Percentiles rank a stretch among this genome's conserved stretches.
phyloP scores from a whole-genome alignment of 1,140 invertebrate genomes.

The Drosophila trapezifrons region DNA sequence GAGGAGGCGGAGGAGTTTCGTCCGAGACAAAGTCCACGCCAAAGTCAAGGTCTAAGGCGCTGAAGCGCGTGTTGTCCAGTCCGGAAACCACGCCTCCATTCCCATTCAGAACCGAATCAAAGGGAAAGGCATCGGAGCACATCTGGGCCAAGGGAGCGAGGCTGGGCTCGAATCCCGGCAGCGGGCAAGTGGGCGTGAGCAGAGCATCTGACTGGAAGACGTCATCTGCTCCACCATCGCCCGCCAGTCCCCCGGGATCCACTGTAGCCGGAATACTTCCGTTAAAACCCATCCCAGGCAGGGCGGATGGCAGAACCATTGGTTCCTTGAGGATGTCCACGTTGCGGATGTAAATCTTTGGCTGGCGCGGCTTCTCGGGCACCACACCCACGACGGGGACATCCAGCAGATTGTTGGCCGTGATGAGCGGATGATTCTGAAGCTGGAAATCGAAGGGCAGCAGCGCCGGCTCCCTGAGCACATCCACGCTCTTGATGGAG shows the following conservation, averaged over 20 bases:
- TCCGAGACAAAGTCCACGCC: constrained; percentile 65
- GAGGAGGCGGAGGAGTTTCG: constrained; percentile 35
- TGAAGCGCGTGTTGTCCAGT: constrained; percentile 53
- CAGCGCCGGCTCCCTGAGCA: constrained; percentile 70
- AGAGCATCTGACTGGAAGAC: constrained; percentile 58
- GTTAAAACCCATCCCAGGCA: constrained; percentile 62
- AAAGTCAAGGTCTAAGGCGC: constrained; percentile 66
- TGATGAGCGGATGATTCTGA: constrained; percentile 21
- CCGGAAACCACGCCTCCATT: constrained; percentile 21
- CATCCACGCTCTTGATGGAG: constrained; percentile 82
- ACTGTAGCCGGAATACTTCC: background rate
- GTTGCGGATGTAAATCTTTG: constrained; percentile 81
- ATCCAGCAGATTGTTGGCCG: constrained; percentile 34
- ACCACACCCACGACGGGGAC: constrained; percentile 25
- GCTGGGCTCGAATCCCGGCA: constrained; percentile 63
- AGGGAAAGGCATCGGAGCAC: constrained; percentile 59
- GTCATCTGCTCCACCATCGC: constrained; percentile 6
- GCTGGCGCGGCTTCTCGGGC: constrained; percentile 62
- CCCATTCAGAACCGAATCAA: constrained; percentile 58
- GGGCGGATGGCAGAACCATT: constrained; percentile 56
- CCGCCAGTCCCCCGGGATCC: background rate
- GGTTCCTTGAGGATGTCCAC: constrained; percentile 79
- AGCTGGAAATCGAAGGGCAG: constrained; percentile 70
- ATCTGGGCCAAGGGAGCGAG: constrained; percentile 60
- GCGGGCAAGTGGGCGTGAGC: constrained; percentile 51